Evolutionary conservation across 2,797 vertebrate genomes (phyloP).

Genomic region (Ctenopoma multispine): DNA sequence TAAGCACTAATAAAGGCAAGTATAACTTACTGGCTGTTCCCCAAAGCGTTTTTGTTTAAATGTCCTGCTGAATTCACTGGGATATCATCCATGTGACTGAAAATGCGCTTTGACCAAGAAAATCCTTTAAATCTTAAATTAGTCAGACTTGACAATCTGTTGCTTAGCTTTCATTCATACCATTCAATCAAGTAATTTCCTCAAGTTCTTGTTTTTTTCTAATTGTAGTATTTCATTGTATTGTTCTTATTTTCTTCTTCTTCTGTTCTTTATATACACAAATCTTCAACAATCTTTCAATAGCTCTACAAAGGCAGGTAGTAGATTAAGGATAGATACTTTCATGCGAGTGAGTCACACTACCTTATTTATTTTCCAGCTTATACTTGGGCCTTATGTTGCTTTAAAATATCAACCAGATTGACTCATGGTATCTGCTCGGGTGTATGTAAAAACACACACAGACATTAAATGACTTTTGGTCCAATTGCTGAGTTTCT

Average conservation of each 20-base stretch:
- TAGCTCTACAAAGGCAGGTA: background rate
- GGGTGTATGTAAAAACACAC: background rate
- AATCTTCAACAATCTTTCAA: background rate
- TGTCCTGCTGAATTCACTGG: too few relatives aligned
- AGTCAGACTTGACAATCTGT: background rate
- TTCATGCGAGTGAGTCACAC: background rate
- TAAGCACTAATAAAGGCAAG: background rate
- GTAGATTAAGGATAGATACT: background rate
- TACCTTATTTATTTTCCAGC: too few relatives aligned
- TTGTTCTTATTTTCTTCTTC: background rate
- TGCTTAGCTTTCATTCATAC: too few relatives aligned
- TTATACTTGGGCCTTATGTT: background rate
- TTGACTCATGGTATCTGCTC: background rate
- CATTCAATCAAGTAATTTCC: background rate
- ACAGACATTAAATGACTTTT: background rate
- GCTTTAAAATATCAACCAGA: background rate
- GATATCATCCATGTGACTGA: background rate
- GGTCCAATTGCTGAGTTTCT: conserved; percentile 14
- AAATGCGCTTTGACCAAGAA: background rate
- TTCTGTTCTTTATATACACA: too few relatives aligned
- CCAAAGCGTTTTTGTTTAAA: background rate
- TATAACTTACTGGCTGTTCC: background rate
- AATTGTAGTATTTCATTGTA: background rate
- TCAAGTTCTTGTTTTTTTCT: background rate
- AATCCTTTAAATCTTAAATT: background rate